Percentiles rank a stretch among this genome's conserved stretches.
phyloP scores from a whole-genome alignment of 2,113 vertebrate species.

The Macquaria australasica region DNA sequence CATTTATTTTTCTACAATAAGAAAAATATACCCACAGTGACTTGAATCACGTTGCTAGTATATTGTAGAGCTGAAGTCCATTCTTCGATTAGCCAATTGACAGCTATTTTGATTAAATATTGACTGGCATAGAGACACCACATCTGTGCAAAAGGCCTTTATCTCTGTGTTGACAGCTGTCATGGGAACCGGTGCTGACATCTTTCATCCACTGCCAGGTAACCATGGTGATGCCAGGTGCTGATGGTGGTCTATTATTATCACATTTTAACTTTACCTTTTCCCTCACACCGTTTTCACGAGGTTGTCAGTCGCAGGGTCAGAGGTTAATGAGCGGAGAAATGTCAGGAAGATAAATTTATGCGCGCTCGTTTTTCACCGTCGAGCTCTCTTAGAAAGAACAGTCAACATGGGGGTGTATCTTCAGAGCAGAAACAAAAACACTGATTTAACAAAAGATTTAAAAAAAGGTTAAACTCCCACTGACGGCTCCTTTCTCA shows the following conservation, averaged over 20 bases:
- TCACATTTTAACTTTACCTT: neutral
- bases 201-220: slow-evolving; percentile 11
- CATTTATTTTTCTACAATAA: no score
- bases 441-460: no score
- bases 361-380: neutral
- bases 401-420: neutral
- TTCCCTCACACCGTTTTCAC: neutral
- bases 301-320: neutral
- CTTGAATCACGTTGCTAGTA: no score
- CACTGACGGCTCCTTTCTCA: neutral
- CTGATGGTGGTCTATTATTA: slow-evolving; percentile 31
- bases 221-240: slow-evolving; percentile 51
- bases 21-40: no score
- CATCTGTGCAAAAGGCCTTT: neutral
- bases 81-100: no score
- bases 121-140: no score
- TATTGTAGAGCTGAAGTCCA: no score
- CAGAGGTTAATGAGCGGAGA: neutral
- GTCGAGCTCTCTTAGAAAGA: neutral
- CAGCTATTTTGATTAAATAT: no score
- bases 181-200: slow-evolving; percentile 44
- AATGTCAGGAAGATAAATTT: slow-evolving; percentile 12
- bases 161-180: slow-evolving; percentile 33
- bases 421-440: neutral
- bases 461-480: neutral